These are phyloP conservation scores for Julus scandinavius DNA, from an alignment of 2,888 invertebrate genomes.

Conservation along the genomic window DNA sequence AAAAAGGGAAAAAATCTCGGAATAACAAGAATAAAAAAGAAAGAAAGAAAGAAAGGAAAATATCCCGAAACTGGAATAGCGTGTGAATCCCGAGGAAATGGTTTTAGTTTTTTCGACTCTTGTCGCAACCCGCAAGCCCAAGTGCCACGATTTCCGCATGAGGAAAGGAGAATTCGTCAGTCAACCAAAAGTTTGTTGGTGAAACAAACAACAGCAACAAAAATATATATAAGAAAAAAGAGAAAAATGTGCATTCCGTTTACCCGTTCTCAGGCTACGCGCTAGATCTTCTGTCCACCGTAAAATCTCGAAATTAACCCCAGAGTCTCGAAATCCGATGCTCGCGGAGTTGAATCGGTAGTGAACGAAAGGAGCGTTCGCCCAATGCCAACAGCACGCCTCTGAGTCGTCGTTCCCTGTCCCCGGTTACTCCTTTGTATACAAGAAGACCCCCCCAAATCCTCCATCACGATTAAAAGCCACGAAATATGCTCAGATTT, in stretches of 20 bases:
- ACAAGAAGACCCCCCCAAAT: no score
- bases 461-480: neutral
- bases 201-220: neutral
- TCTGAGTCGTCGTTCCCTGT: neutral
- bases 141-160: conserved; percentile 28
- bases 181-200: neutral
- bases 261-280: neutral
- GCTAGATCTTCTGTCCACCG: neutral
- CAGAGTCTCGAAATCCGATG: neutral
- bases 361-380: neutral
- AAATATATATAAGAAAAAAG: neutral
- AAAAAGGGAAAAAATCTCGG: neutral
- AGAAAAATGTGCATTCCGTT: conserved; percentile 27
- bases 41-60: neutral
- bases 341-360: neutral
- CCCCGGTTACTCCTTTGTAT: neutral
- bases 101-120: neutral
- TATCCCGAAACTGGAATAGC: neutral
- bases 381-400: neutral
- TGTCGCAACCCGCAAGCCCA: neutral
- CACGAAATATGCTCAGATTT: conserved; percentile 78
- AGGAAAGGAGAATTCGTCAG: neutral
- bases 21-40: neutral
- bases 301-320: no score
- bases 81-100: neutral